Evolutionary conservation across 1,140 invertebrate genomes (phyloP).

Genomic region (Dinothrombium tinctorium): DNA sequence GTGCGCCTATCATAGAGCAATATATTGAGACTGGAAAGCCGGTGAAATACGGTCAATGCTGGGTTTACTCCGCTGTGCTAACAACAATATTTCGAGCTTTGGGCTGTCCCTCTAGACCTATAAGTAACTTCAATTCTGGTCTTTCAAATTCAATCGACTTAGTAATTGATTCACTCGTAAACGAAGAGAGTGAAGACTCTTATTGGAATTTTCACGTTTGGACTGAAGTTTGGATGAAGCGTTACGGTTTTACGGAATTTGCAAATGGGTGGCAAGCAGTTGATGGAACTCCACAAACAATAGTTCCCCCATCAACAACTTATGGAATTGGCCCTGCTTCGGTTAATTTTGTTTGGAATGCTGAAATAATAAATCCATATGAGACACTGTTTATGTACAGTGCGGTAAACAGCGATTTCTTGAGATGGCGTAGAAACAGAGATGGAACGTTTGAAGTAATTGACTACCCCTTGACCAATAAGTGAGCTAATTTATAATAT

Average conservation of each 20-base stretch:
- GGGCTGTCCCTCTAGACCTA: constrained; percentile 56
- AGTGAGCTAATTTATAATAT: constrained; percentile 13
- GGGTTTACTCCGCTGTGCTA: constrained; percentile 60
- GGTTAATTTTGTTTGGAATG: constrained; percentile 38
- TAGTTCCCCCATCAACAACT: constrained; percentile 35
- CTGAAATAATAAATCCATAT: constrained; percentile 39
- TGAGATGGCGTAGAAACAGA: constrained; percentile 24
- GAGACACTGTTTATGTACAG: constrained; percentile 49
- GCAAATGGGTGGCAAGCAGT: constrained; percentile 69
- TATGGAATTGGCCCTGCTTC: constrained; percentile 37
- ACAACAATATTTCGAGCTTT: constrained; percentile 47
- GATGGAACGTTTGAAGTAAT: too few species aligned
- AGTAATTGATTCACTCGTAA: constrained; percentile 58
- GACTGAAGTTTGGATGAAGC: constrained; percentile 81
- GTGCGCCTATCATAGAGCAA: constrained; percentile 55
- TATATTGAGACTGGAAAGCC: constrained; percentile 50
- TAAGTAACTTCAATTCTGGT: constrained; percentile 68
- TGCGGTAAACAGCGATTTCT: constrained; percentile 51
- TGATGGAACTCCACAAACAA: constrained; percentile 74
- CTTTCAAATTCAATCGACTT: constrained; percentile 72
- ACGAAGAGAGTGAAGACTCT: constrained; percentile 12
- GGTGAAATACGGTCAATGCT: constrained; percentile 81
- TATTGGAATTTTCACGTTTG: constrained; percentile 73
- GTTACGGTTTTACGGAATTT: constrained; percentile 41
- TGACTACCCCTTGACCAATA: too few species aligned